phyloP scores from a whole-genome alignment of 1,140 invertebrate genomes.

The Drosophila baimaii region DNA sequence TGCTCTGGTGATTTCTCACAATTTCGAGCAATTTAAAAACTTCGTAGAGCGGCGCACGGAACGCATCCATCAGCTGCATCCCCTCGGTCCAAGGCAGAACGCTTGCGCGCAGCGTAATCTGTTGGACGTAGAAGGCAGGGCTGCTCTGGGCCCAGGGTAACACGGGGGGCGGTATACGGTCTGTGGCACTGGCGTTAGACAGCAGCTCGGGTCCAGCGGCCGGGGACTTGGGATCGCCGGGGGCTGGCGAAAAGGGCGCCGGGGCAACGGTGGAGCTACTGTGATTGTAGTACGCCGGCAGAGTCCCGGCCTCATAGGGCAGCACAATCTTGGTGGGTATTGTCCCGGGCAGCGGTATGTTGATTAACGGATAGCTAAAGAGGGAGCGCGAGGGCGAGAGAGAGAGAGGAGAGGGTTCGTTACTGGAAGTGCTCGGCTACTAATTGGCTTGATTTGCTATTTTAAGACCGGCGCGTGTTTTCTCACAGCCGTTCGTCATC shows the following conservation, averaged over 20 bases:
- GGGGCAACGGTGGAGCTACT: slow-evolving; percentile 27
- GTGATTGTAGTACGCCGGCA: slow-evolving; percentile 30
- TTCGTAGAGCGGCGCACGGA: slow-evolving; percentile 93
- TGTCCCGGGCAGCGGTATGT: slow-evolving; percentile 84
- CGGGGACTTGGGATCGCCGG: slow-evolving; percentile 11
- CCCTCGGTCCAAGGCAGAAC: slow-evolving; percentile 94
- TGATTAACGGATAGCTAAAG: slow-evolving; percentile 80
- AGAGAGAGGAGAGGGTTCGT: slow-evolving; percentile 50
- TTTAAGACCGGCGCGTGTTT: slow-evolving; percentile 33
- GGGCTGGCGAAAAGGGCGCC: not conserved
- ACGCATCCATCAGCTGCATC: slow-evolving; percentile 93
- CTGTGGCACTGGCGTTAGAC: slow-evolving; percentile 53
- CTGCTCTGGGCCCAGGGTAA: slow-evolving; percentile 86
- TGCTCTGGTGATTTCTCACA: slow-evolving; percentile 92
- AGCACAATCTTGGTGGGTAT: slow-evolving; percentile 84
- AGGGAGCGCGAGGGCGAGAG: slow-evolving; percentile 58
- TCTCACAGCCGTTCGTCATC: slow-evolving; percentile 36
- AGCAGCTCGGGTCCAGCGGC: slow-evolving; percentile 2
- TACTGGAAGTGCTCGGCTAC: slow-evolving; percentile 19
- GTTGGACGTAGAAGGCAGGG: slow-evolving; percentile 91
- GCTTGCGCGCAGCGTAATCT: slow-evolving; percentile 88
- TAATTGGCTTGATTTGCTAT: slow-evolving; percentile 34
- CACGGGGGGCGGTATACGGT: slow-evolving; percentile 13
- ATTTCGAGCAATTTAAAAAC: slow-evolving; percentile 94
- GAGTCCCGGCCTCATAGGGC: slow-evolving; percentile 67